Conservation (phyloP, 1,140 invertebrate genomes). For the Chironomus striatipennis region DNA sequence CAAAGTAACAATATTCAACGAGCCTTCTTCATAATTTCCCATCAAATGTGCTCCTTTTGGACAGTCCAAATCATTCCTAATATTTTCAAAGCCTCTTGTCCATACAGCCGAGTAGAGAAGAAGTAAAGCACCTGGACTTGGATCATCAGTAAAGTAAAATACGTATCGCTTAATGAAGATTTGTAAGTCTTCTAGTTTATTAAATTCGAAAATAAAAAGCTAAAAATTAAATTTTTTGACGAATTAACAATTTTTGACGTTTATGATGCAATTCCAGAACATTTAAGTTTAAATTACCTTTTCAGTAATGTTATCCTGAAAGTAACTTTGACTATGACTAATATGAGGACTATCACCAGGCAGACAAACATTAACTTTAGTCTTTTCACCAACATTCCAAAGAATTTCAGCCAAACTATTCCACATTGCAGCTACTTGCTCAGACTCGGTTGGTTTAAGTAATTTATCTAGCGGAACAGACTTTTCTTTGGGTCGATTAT, state of each 20-base stretch:
- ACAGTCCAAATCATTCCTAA: constrained; percentile 59
- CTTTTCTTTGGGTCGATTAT: constrained; percentile 30
- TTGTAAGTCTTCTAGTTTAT: constrained; percentile 57
- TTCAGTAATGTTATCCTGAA: constrained; percentile 68
- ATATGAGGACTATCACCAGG: constrained; percentile 56
- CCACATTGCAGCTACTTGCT: constrained; percentile 60
- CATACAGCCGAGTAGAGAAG: constrained; percentile 65
- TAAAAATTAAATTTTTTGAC: constrained; percentile 43
- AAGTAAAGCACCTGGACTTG: constrained; percentile 58
- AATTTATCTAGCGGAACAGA: constrained; percentile 32
- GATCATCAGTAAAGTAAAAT: constrained; percentile 64
- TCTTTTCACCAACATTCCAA: constrained; percentile 54
- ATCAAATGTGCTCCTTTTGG: constrained; percentile 48
- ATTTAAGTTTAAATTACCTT: no score
- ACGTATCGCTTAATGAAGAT: constrained; percentile 66
- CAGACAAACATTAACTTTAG: constrained; percentile 53
- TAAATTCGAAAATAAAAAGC: constrained; percentile 66
- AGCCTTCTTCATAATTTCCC: constrained; percentile 63
- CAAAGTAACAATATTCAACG: constrained; percentile 58
- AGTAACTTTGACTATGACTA: constrained; percentile 58
- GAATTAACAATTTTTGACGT: constrained; percentile 24
- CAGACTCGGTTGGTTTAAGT: constrained; percentile 55
- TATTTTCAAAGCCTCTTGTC: constrained; percentile 52
- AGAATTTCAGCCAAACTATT: constrained; percentile 61
- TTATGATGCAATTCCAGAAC: no score